Evolutionary conservation across 2,888 invertebrate genomes (phyloP), one percentile per base, ranked within the genome.

Genomic region (Gasteruption jaculator): DNA sequence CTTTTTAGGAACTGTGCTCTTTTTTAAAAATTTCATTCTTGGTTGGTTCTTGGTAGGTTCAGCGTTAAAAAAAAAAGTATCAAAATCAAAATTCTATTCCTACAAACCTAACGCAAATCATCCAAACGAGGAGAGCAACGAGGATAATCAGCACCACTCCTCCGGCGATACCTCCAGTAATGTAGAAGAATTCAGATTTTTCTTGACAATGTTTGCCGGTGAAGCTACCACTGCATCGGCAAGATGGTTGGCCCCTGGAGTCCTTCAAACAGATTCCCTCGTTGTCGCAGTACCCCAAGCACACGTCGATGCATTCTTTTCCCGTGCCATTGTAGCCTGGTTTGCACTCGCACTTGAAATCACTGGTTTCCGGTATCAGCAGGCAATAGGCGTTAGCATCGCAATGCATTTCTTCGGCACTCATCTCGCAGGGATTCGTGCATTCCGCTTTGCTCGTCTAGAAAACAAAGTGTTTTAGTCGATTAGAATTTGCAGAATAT

Each of bases 161-260:
- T 12, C 91, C 91, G 5, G 93, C 91, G 50, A 94, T 91, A 7
- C 93, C 93, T 31, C 92, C 92, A 37, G 91, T 92, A 48, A 93
- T 91, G 72, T 93, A 93, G 10, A 93, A 92, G 69, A 93, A 92
- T 65, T 92, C 91, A n/a, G 91, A 91, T 69, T 92, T 91, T 58
- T 91, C 90, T 3, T 85, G 79, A 63, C 92, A 93, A 52, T 86
- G 87, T 48, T 85, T 84, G 20, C 92, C 92, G 1, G 91, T 92
- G 72, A 91, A 94, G 49, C 92, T 92, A 2, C 93, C 92, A 8
- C 87, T 83, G 65, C 94, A 94, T 52, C 91, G 79, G 63, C 94
- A 94, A 0, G 87, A 83, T 0, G 92, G 90, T 49, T 86, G 85
- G 1, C 91, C 91, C 51, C 87, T 76, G 0, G 80, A 76, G 63